phyloP scores from a whole-genome alignment of 1,140 invertebrate genomes.

The Amyelois transitella region DNA sequence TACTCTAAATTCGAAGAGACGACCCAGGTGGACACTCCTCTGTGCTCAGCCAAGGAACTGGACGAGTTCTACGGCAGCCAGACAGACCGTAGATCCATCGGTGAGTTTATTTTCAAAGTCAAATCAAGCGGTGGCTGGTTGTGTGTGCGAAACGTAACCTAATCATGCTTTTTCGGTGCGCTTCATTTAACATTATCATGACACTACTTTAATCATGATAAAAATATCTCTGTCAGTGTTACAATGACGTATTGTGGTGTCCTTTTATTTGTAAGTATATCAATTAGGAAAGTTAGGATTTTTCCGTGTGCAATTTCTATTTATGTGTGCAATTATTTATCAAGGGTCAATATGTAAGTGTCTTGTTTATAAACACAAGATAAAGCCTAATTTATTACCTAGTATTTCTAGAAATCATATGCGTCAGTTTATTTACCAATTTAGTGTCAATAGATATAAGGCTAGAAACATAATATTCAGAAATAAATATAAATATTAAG shows the following conservation, averaged over 20 bases:
- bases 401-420: slow-evolving; percentile 18
- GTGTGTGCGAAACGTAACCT: slow-evolving; percentile 30
- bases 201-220: slow-evolving; percentile 15
- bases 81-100: slow-evolving; percentile 77
- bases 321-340: slow-evolving; percentile 45
- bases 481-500: slow-evolving; percentile 1
- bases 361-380: slow-evolving; percentile 35
- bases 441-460: background rate
- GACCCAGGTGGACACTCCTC: slow-evolving; percentile 91
- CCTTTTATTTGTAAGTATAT: background rate
- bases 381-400: slow-evolving; percentile 50
- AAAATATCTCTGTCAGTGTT: slow-evolving; percentile 14
- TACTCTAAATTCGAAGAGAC: slow-evolving; percentile 96
- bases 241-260: slow-evolving; percentile 5
- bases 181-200: slow-evolving; percentile 14
- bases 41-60: slow-evolving; percentile 91
- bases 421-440: slow-evolving; percentile 15
- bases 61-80: slow-evolving; percentile 82
- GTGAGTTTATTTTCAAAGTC: slow-evolving; percentile 56
- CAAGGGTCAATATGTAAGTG: slow-evolving; percentile 57
- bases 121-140: slow-evolving; percentile 44
- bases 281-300: background rate
- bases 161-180: slow-evolving; percentile 19
- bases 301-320: slow-evolving; percentile 24
- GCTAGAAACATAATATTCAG: background rate